Base-by-base conservation (phyloP, 2,797 vertebrate species). In the Betta splendens region DNA sequence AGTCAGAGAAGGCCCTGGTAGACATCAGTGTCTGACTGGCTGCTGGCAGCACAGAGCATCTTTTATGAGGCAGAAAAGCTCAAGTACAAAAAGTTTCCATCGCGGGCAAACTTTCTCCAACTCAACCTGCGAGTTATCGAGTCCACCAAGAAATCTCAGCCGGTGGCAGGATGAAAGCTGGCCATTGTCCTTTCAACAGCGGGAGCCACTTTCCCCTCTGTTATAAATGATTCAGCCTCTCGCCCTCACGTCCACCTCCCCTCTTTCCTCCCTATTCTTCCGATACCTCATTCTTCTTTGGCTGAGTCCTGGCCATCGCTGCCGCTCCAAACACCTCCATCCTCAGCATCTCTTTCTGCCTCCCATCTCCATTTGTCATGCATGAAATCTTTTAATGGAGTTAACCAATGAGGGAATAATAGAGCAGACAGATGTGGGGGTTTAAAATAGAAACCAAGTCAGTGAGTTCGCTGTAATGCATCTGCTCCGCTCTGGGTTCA, bases 371-470 rank as follows among this genome's bases (percentile, higher is more conserved):
- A 85, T 87, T 85, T 83, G 54, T 81, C 70, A 87, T 73, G 77
- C 81, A 78, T 79, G 73, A 82, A 77, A 75, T 77, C 64, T 72
- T 82, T 80, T 81, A 81, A 88, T 85, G 76, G 78, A 75, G 69
- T 77, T 69, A 84, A 74, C 69, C 71, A 45, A 72, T 39, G 51
- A 70, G 76, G 64, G 65, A 73, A 75, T 79, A 83, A 86, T 78
- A 71, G 73, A 70, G 72, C 26, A 7, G 16, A 57, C 78, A 84
- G 78, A 78, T 58, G n/a, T n/a, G 80, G 64, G 55, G 51, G 37
- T 84, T 71, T 78, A 69, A 78, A 80, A 85, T 73, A 75, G 77
- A 75, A 76, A 69, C 40, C 49, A 43, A 45, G 44, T 40, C 26
- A 7, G 3, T 1, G 18, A 54, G 40, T 69, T 35, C 1, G 5